Percentiles rank a stretch among this genome's conserved stretches.
These are phyloP conservation scores for Phyto melanocephala DNA, from an alignment of 2,888 invertebrate species.

Conservation along the genomic window DNA sequence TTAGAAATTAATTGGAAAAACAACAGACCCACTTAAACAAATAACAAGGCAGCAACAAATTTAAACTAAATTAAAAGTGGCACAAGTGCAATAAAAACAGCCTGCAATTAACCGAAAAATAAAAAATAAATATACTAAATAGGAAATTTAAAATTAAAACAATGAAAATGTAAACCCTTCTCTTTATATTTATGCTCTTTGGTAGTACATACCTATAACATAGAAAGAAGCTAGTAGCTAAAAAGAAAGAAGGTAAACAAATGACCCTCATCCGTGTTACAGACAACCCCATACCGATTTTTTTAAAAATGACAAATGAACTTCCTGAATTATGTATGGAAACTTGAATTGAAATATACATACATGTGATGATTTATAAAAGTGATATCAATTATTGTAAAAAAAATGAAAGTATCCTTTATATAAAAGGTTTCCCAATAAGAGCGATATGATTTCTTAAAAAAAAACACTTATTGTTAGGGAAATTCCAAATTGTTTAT, in stretches of 20 bases:
- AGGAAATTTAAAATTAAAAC: not conserved
- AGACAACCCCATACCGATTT: not conserved
- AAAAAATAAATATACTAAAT: slow-evolving; percentile 11
- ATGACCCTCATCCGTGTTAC: slow-evolving; percentile 24
- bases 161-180: no score
- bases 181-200: no score
- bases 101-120: slow-evolving; percentile 48
- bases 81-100: slow-evolving; percentile 54
- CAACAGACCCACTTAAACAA: not conserved
- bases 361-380: not conserved
- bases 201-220: no score
- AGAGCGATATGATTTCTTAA: no score
- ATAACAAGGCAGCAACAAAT: slow-evolving; percentile 19
- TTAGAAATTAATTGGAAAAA: slow-evolving; percentile 36
- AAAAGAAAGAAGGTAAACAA: slow-evolving; percentile 17
- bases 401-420: not conserved
- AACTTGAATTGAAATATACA: not conserved
- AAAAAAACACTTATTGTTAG: no score
- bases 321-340: not conserved
- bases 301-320: not conserved
- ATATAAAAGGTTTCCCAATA: no score
- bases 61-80: slow-evolving; percentile 42
- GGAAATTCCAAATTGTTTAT: no score
- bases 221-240: no score
- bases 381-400: not conserved